phyloP scores from a whole-genome alignment of 2,888 invertebrate genomes.

The Sinhomidia bicolor region DNA sequence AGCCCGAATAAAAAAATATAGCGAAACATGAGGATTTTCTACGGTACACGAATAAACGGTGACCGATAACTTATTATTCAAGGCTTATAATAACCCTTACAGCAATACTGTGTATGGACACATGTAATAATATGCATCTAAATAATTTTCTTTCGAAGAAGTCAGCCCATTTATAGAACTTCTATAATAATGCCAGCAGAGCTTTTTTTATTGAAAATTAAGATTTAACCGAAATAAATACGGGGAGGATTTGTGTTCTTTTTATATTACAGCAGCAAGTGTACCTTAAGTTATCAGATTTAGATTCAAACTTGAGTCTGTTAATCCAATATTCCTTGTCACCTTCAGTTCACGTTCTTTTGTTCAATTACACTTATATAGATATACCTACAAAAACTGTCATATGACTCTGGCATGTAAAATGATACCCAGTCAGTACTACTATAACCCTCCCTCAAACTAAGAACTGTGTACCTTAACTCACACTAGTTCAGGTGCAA shows the following conservation, averaged over 20 bases:
- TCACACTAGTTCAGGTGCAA: conserved; percentile 58
- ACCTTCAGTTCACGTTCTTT: background rate
- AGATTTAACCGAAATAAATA: conserved; percentile 21
- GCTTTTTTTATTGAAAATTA: conserved; percentile 24
- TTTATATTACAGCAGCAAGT: background rate
- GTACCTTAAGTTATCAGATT: background rate
- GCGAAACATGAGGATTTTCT: too few species aligned
- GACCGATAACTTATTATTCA: too few species aligned
- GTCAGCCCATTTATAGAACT: background rate
- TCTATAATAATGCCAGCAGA: too few species aligned
- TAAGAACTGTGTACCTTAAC: too few species aligned
- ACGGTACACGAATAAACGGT: too few species aligned
- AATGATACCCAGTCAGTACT: conserved; percentile 5
- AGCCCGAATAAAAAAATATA: background rate
- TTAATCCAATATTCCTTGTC: conserved; percentile 17
- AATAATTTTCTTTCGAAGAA: background rate
- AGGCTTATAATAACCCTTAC: too few species aligned
- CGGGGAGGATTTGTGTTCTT: background rate
- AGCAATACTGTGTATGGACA: too few species aligned
- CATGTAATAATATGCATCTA: too few species aligned
- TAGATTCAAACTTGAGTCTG: background rate
- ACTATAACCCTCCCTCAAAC: background rate
- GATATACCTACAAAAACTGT: too few species aligned
- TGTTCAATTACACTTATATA: too few species aligned
- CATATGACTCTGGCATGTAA: conserved; percentile 14